Conservation (phyloP, 2,888 invertebrate genomes). For the Teinopalpus imperialis region DNA sequence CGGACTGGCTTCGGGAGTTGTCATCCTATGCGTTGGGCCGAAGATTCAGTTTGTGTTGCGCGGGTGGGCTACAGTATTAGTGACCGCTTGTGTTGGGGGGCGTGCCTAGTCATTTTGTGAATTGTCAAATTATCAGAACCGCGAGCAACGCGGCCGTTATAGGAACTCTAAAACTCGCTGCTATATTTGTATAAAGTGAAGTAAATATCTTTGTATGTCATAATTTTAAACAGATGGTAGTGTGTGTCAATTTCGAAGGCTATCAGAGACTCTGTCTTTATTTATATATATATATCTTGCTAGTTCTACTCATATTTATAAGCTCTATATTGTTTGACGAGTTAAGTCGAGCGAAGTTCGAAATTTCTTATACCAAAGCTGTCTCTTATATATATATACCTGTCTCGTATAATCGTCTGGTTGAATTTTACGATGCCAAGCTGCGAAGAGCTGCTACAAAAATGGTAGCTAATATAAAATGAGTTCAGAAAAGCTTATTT, state of each 20-base stretch:
- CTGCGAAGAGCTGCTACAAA: too few species aligned
- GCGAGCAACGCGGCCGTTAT: slow-evolving; percentile 80
- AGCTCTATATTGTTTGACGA: too few species aligned
- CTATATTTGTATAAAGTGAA: slow-evolving; percentile 87
- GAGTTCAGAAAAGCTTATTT: too few species aligned
- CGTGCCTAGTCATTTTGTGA: slow-evolving; percentile 82
- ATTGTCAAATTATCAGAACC: slow-evolving; percentile 79
- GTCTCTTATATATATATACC: too few species aligned
- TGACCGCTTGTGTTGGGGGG: slow-evolving; percentile 54
- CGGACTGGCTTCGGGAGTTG: slow-evolving; percentile 4
- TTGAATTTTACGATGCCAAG: too few species aligned
- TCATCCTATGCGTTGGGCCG: slow-evolving; percentile 24
- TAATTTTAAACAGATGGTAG: slow-evolving; percentile 75
- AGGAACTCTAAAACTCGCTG: slow-evolving; percentile 90
- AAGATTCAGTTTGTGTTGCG: slow-evolving; percentile 34
- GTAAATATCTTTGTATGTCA: slow-evolving; percentile 76
- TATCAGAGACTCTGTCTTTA: slow-evolving; percentile 64
- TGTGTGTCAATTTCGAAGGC: slow-evolving; percentile 78
- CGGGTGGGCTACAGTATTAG: slow-evolving; percentile 51
- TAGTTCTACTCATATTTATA: too few species aligned
- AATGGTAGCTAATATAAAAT: too few species aligned
- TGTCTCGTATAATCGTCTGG: too few species aligned
- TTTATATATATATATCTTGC: too few species aligned
- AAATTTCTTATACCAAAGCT: too few species aligned
- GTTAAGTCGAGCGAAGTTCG: too few species aligned